Base-by-base conservation (phyloP, 2,797 vertebrate genomes). In the Epinephelus awoara region DNA sequence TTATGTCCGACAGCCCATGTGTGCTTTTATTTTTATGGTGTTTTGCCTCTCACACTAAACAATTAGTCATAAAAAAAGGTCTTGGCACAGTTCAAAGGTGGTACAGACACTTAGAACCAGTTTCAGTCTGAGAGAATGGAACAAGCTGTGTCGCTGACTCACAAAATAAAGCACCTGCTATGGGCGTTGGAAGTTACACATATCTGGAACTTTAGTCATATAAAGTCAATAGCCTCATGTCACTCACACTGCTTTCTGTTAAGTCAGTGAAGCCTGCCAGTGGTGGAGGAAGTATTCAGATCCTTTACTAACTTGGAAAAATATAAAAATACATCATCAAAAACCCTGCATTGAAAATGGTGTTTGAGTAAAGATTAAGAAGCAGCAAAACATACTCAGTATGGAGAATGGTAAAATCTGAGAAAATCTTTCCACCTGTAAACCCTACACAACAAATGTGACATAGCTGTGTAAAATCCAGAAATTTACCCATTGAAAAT, bases 121-220 rank as follows among this genome's bases (percentile, higher is more conserved):
- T 93, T 88, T 91, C 29, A n/a, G 56, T 89, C 25, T 79, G 62
- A 84, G 59, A 75, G 55, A 72, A 70, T 71, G 8, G 66, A 9
- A 64, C 50, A 49, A 46, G 52, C 49, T 84, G 49, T 64, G 67
- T 64, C 23, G 1, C 55, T 80, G 65, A 86, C 72, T 86, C 70
- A 90, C 58, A 54, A 54, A 67, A 57, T 74, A 50, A 77, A 51
- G 65, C 89, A 88, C 82, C 87, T 91, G 84, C 63, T 54, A 23
- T 79, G 87, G 88, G 87, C 66, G 88, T 89, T 89, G 85, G 57
- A 81, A 61, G 78, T 77, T 67, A 77, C 44, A 74, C 88, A 88
- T 87, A 83, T 85, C 86, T 81, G 23, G 19, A 87, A 57, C 71
- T 88, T 85, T 82, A 89, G 89, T 91, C 86, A 90, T 76, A 44